phyloP scores from a whole-genome alignment of 2,797 vertebrate species.

The Peromyscus nudipes region DNA sequence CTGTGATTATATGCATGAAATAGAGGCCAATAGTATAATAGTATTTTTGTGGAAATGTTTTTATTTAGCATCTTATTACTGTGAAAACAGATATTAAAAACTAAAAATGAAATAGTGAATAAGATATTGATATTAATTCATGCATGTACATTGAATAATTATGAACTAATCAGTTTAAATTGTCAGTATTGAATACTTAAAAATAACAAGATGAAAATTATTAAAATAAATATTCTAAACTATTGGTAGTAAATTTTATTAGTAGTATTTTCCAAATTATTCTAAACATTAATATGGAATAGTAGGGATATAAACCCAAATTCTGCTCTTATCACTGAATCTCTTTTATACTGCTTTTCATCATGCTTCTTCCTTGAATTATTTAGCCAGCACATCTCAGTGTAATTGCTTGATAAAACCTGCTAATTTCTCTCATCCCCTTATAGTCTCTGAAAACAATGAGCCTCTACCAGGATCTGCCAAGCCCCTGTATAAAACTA shows the following conservation, averaged over 20 bases:
- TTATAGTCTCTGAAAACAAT: background rate
- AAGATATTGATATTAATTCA: background rate
- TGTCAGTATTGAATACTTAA: slow-evolving; percentile 5
- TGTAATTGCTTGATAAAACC: background rate
- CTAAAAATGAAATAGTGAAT: slow-evolving; percentile 33
- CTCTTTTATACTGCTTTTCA: background rate
- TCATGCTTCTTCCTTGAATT: slow-evolving; percentile 32
- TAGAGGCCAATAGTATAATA: background rate
- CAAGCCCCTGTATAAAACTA: background rate
- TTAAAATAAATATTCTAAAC: slow-evolving; percentile 31
- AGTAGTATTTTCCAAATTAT: background rate
- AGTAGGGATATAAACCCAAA: background rate
- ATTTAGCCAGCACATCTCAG: background rate
- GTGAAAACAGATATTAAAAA: background rate
- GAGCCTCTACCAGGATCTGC: background rate
- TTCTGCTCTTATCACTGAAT: background rate
- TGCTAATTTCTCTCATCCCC: background rate
- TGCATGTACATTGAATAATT: slow-evolving; percentile 30
- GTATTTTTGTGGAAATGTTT: background rate
- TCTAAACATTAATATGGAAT: background rate
- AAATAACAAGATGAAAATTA: slow-evolving; percentile 3
- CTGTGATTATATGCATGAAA: background rate
- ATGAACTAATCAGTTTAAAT: background rate
- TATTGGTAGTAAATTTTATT: background rate
- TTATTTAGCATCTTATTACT: background rate